Evolutionary conservation across 2,113 vertebrate species (phyloP).

Genomic region (Cynopterus brachyotis): DNA sequence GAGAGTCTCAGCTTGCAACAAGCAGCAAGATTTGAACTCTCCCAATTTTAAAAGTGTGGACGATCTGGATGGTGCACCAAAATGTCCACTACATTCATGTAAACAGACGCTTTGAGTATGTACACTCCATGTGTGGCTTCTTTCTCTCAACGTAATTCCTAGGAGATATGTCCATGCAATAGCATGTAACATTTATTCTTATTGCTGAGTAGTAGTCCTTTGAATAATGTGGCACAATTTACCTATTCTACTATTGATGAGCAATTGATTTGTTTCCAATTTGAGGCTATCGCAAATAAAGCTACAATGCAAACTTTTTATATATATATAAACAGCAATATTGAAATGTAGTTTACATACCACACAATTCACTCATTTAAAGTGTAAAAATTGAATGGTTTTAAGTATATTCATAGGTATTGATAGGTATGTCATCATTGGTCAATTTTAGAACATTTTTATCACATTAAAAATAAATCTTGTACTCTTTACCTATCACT

Average conservation of each 20-base stretch:
- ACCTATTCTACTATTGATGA: background rate
- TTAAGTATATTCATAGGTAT: background rate
- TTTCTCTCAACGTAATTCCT: background rate
- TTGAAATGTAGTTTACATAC: background rate
- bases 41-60: background rate
- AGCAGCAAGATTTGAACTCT: background rate
- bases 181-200: background rate
- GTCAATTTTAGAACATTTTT: background rate
- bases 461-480: background rate
- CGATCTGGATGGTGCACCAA: background rate
- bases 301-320: background rate
- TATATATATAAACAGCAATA: background rate
- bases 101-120: background rate
- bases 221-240: background rate
- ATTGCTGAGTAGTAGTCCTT: background rate
- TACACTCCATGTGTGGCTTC: background rate
- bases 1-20: background rate
- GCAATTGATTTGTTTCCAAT: background rate
- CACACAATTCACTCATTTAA: background rate
- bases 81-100: background rate
- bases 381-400: background rate
- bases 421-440: background rate
- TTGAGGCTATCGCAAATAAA: background rate
- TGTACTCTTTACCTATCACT: background rate
- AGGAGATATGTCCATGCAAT: background rate